These are phyloP conservation scores for Tipula confusa DNA, from an alignment of 2,888 invertebrate species.

Conservation along the genomic window DNA sequence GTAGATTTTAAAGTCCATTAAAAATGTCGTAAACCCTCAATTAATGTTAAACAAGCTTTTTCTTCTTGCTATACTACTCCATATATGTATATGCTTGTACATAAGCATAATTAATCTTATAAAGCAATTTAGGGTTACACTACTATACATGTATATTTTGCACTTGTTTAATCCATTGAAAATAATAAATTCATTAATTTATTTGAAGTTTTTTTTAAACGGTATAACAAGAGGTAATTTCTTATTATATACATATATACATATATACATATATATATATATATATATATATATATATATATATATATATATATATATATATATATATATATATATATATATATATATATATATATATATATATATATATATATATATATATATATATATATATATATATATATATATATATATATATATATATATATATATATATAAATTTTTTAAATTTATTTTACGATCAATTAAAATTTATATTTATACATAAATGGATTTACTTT, in stretches of 20 bases:
- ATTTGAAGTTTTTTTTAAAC: conserved; percentile 16
- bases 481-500: neutral
- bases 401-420: too few species aligned
- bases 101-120: neutral
- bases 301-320: too few species aligned
- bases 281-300: too few species aligned
- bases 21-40: conserved; percentile 17
- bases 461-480: neutral
- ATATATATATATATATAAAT: neutral
- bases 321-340: too few species aligned
- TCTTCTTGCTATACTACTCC: neutral
- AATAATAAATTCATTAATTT: conserved; percentile 25
- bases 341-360: too few species aligned
- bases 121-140: neutral
- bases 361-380: too few species aligned
- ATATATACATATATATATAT: too few species aligned
- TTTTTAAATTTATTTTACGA: neutral
- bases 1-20: neutral
- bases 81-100: neutral
- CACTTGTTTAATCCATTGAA: conserved; percentile 3
- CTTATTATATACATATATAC: too few species aligned
- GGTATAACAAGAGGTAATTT: neutral
- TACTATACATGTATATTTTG: neutral
- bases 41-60: neutral
- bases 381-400: too few species aligned